Conservation (phyloP, 2,113 vertebrate genomes). For the Plestiodon gilberti region DNA sequence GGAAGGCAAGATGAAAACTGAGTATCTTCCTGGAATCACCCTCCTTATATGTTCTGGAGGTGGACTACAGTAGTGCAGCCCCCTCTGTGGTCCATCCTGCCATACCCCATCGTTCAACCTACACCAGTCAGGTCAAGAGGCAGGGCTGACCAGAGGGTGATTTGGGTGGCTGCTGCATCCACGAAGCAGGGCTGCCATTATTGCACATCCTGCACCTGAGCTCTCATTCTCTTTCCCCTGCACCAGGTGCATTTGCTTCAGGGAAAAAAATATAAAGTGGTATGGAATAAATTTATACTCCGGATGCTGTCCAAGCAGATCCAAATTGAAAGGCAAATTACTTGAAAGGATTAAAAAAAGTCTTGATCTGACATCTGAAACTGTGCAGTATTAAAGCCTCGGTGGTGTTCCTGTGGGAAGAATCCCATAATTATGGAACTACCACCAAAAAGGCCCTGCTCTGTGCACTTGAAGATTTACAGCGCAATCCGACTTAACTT, state of each 20-base stretch:
- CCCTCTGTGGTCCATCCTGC: not conserved
- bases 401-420: not conserved
- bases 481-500: too few species aligned
- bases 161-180: not conserved
- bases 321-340: not conserved
- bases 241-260: not conserved
- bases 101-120: not conserved
- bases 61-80: not conserved
- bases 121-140: not conserved
- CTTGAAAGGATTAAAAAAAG: not conserved
- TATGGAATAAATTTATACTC: not conserved
- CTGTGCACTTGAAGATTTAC: not conserved
- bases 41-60: not conserved
- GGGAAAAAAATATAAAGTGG: not conserved
- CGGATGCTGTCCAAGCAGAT: not conserved
- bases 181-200: too few species aligned
- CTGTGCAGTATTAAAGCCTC: not conserved
- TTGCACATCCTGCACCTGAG: too few species aligned
- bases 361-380: not conserved
- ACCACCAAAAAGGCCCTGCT: not conserved
- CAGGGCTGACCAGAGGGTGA: not conserved
- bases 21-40: not conserved
- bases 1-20: not conserved
- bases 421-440: not conserved
- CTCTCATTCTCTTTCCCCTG: too few species aligned